phyloP scores from a whole-genome alignment of 2,888 invertebrate genomes.

The Conus canariensis region DNA sequence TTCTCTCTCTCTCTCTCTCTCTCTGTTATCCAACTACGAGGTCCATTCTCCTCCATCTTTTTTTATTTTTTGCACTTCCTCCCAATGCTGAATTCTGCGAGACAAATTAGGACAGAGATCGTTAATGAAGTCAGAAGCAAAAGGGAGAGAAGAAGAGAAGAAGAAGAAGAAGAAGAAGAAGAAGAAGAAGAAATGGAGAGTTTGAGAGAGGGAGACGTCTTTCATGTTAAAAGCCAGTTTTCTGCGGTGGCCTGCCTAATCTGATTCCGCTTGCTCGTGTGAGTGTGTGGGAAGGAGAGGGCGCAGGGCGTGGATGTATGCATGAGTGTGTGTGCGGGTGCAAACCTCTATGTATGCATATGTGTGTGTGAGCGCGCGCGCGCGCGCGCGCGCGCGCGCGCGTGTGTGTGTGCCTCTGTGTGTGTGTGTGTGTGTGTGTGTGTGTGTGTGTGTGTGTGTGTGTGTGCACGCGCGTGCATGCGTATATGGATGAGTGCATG shows the following conservation, averaged over 20 bases:
- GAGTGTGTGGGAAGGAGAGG: background rate
- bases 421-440: too few species aligned
- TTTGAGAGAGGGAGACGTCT: background rate
- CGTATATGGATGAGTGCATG: background rate
- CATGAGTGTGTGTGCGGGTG: background rate
- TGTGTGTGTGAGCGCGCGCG: background rate
- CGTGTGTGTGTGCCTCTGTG: too few species aligned
- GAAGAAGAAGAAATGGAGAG: background rate
- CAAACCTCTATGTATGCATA: background rate
- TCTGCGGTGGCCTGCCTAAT: background rate
- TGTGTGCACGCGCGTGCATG: background rate
- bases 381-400: background rate
- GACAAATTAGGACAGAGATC: too few species aligned
- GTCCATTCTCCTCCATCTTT: too few species aligned
- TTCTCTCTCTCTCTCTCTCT: too few species aligned
- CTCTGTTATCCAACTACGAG: too few species aligned
- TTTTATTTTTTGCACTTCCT: too few species aligned
- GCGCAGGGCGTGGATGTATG: background rate
- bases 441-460: too few species aligned
- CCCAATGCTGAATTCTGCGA: too few species aligned
- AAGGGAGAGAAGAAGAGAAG: background rate
- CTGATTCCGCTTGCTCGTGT: background rate
- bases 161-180: background rate
- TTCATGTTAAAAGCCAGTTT: slow-evolving; percentile 2
- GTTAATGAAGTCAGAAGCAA: background rate